These are phyloP conservation scores for Opisthocomus hoazin DNA, from an alignment of 2,113 vertebrate species.

Conservation along the genomic window DNA sequence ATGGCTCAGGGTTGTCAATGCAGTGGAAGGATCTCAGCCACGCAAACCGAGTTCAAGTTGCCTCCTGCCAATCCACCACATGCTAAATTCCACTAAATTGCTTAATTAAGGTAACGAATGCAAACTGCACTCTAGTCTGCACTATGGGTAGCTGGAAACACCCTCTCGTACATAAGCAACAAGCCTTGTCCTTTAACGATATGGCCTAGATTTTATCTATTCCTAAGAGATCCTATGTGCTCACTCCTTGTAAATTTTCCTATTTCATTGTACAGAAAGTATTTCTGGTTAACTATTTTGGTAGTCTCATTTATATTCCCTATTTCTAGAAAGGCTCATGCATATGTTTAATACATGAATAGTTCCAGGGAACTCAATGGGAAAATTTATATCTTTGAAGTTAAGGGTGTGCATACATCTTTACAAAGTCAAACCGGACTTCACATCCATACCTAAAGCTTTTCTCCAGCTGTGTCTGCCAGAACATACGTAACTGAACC, in stretches of 20 bases:
- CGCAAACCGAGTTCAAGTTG: slow-evolving; percentile 6
- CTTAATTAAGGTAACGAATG: background rate
- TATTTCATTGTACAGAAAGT: background rate
- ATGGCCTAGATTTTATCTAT: background rate
- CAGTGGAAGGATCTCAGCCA: background rate
- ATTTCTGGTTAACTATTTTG: slow-evolving; percentile 43
- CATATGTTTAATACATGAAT: slow-evolving; percentile 38
- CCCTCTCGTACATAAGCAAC: background rate
- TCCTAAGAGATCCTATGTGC: background rate
- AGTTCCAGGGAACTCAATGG: background rate
- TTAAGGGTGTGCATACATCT: slow-evolving; percentile 2
- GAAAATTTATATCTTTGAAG: slow-evolving; percentile 19
- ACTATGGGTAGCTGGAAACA: background rate
- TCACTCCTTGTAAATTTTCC: background rate
- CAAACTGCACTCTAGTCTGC: slow-evolving; percentile 9
- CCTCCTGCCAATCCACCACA: slow-evolving; percentile 35
- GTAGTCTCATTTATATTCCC: slow-evolving; percentile 43
- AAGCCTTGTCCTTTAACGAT: background rate
- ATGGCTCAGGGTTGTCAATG: background rate
- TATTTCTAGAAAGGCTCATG: slow-evolving; percentile 27
- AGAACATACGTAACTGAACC: background rate
- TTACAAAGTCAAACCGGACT: slow-evolving; percentile 13
- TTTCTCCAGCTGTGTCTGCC: background rate
- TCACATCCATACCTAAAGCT: background rate
- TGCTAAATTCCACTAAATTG: slow-evolving; percentile 31